phyloP scores from a whole-genome alignment of 2,113 vertebrate genomes.

The Andinoacara biseriatus region DNA sequence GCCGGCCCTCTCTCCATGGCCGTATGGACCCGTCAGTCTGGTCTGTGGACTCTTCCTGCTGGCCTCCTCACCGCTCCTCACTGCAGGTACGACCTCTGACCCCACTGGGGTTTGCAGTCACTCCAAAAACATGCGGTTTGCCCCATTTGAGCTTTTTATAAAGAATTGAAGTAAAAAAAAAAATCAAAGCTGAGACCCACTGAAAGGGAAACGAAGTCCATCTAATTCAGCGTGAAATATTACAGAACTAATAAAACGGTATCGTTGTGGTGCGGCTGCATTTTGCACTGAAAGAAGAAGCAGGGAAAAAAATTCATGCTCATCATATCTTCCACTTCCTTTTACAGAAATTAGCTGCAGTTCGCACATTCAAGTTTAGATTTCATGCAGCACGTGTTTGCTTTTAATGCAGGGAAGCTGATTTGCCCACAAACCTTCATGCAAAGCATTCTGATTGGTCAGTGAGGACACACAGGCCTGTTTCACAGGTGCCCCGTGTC shows the following conservation, averaged over 20 bases:
- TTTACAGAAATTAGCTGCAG: background rate
- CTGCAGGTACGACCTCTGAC: constrained; percentile 65
- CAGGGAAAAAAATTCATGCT: background rate
- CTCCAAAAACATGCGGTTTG: background rate
- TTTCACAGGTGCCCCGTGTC: background rate
- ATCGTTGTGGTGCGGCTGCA: background rate
- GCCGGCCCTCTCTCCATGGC: constrained; percentile 45
- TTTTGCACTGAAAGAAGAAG: background rate
- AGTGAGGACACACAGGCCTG: background rate
- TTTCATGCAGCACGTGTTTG: too few relatives aligned
- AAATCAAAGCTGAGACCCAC: background rate
- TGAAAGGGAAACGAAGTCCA: background rate
- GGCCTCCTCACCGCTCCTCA: constrained; percentile 52
- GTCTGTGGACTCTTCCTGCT: constrained; percentile 64
- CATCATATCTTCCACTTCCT: background rate
- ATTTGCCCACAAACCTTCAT: background rate
- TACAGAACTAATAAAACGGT: background rate
- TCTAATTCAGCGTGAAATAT: background rate
- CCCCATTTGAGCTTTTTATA: background rate
- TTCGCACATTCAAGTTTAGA: too few relatives aligned
- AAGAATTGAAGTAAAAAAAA: background rate
- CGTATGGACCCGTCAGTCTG: constrained; percentile 60
- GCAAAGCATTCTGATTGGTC: background rate
- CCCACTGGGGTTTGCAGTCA: background rate
- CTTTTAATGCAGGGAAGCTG: background rate